Percentiles rank a stretch among this genome's conserved stretches.
phyloP scores from a whole-genome alignment of 2,113 vertebrate genomes.

The Pangasianodon hypophthalmus region DNA sequence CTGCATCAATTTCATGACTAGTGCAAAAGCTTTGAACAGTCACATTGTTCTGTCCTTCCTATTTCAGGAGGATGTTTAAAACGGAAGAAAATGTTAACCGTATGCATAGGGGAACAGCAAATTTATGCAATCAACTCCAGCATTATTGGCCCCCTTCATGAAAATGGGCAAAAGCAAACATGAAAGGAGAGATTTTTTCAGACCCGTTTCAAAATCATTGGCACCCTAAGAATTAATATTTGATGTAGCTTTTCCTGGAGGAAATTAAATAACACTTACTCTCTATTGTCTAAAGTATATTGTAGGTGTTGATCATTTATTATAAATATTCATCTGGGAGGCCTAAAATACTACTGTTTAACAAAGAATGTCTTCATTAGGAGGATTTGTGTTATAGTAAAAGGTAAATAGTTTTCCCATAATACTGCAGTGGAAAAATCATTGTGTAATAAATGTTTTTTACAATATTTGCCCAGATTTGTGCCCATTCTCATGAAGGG shows the following conservation, averaged over 20 bases:
- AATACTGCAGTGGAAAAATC: not conserved
- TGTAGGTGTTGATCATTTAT: not conserved
- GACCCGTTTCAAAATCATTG: not conserved
- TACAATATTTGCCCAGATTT: too few species aligned
- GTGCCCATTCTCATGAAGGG: not conserved
- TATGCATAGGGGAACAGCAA: too few species aligned
- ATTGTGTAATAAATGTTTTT: not conserved
- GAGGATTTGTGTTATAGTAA: not conserved
- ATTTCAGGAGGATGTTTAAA: not conserved
- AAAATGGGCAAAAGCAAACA: not conserved
- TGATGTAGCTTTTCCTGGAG: not conserved
- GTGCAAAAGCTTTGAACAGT: not conserved
- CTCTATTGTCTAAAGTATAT: not conserved
- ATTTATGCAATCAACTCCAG: not conserved
- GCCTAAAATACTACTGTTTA: not conserved
- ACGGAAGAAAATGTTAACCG: not conserved
- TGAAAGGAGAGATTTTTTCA: not conserved
- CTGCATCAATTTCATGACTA: not conserved
- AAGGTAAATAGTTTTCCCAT: not conserved
- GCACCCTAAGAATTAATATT: not conserved
- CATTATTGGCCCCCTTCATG: not conserved
- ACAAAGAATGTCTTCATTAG: not conserved
- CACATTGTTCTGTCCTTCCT: conserved; percentile 9
- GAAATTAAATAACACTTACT: not conserved
- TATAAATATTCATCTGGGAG: not conserved